phyloP scores from a whole-genome alignment of 2,888 invertebrate species.

The Acheta domesticus region DNA sequence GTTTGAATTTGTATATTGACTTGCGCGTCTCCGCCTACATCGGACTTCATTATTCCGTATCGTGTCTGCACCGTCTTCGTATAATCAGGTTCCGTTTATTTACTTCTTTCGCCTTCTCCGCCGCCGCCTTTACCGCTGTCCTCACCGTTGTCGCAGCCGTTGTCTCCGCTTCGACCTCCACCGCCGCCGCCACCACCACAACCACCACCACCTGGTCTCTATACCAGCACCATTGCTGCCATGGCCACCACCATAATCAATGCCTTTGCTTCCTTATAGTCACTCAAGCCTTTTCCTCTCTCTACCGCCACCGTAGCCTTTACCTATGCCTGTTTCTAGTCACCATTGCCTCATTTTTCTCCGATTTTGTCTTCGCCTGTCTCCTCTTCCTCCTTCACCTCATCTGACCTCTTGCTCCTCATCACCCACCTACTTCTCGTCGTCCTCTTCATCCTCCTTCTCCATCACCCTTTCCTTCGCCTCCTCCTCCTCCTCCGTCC shows the following conservation, averaged over 20 bases:
- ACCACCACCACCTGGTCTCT: background rate
- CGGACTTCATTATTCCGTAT: background rate
- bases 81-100: conserved; percentile 24
- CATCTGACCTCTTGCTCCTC: background rate
- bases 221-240: background rate
- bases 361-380: background rate
- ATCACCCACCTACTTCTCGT: too few relatives aligned
- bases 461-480: background rate
- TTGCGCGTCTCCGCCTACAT: too few relatives aligned
- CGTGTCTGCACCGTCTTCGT: background rate
- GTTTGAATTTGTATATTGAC: too few relatives aligned
- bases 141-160: background rate
- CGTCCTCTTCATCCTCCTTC: background rate
- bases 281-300: background rate
- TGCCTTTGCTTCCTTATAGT: background rate
- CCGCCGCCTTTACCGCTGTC: conserved; percentile 18
- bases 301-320: background rate
- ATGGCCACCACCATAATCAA: background rate
- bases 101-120: conserved; percentile 22
- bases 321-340: background rate
- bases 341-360: background rate
- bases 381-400: background rate
- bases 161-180: background rate
- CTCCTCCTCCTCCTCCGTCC: background rate
- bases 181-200: background rate